Evolutionary conservation across 2,888 invertebrate species (phyloP), one percentile per base, ranked within the genome.

Genomic region (Scaeva pyrastri): DNA sequence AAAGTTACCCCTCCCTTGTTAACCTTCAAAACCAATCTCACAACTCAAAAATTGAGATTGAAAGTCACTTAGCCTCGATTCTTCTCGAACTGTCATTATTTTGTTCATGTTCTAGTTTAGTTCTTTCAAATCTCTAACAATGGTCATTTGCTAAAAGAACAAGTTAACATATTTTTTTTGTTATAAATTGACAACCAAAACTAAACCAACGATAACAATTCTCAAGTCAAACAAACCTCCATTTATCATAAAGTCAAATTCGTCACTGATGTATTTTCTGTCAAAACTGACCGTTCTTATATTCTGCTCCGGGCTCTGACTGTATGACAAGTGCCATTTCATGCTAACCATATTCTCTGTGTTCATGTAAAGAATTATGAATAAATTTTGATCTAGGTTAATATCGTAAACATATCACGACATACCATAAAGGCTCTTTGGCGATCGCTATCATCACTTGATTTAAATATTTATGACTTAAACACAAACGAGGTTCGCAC

Each of bases 361-460:
- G 26, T 31, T 31, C 31, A 31, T 31, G 31, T 31, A 31, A 60
- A 39, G 11, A n/a, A 60, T 75, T 82, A 70, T 70, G 66, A 77
- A 66, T 60, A 70, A 68, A 58, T 66, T 39, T 43, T 31, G 31
- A 73, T 73, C 19, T 76, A 73, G 81, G 74, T 71, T 86, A 71
- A 78, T 86, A 78, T 73, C 70, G 77, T 74, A 86, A 73, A 58
- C 73, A 77, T 77, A 82, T 86, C 86, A 86, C 86, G 86, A 86
- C 58, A 66, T 23, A 58, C 52, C 39, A 60, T 31, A 31, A 31
- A 8, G 56, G 43, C 21, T n/a, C 39, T n/a, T 48, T 6, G 2
- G 21, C 56, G 85, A 80, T 85, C 62, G 73, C 73, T 85, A 85
- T 85, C 85, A 76, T 76, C 85, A 76, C 62, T 50, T 74, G 74